Evolutionary conservation across 2,888 invertebrate genomes (phyloP), one percentile per base, ranked within the genome.

Genomic region (Agriotes lineatus): DNA sequence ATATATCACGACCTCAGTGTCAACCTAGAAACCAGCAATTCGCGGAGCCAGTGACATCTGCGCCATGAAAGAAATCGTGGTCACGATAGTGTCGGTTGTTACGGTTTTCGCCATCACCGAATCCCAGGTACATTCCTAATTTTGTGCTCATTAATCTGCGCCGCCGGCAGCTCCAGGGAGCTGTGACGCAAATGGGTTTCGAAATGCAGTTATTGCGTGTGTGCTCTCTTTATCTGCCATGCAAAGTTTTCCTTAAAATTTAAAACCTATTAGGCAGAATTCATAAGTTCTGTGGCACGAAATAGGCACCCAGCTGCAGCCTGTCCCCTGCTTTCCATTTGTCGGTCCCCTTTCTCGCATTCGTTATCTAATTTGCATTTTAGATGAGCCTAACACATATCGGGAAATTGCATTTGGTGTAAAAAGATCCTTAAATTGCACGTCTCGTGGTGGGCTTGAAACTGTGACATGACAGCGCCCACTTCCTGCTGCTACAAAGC

Each of bases 21-120:
- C 42, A 63, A 63, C 19, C 25, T 16, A 63, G 63, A 63, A 44
- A 61, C 61, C 35, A 25, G n/a, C 35, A 61, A 39, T 54, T 54
- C 30, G 63, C 54, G 42, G 44, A 63, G 54, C 44, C 42, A 63
- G 54, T 63, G 63, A 59, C 52, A 56, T 52, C 52, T 63, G 63
- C 54, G 52, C 42, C 61, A 63, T 63, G 63, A 63, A 56, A 63
- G 54, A 63, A 39, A n/a, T 39, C 12, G 56, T 39, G 37, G 22
- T 39, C n/a, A 39, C 12, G 22, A 22, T 57, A 14, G 37, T 57
- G 56, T 22, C 12, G n/a, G 10, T 37, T 22, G 16, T 57, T n/a
- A 39, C 16, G 14, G 12, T 57, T 20, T 1, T 20, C 19, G 39
- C 39, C 10, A 25, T 39, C 14, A 10, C 18, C 12, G 7, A 14